Percentiles rank a stretch among this genome's conserved stretches.
phyloP scores from a whole-genome alignment of 2,113 vertebrate species.

The Paedocypris sp. region DNA sequence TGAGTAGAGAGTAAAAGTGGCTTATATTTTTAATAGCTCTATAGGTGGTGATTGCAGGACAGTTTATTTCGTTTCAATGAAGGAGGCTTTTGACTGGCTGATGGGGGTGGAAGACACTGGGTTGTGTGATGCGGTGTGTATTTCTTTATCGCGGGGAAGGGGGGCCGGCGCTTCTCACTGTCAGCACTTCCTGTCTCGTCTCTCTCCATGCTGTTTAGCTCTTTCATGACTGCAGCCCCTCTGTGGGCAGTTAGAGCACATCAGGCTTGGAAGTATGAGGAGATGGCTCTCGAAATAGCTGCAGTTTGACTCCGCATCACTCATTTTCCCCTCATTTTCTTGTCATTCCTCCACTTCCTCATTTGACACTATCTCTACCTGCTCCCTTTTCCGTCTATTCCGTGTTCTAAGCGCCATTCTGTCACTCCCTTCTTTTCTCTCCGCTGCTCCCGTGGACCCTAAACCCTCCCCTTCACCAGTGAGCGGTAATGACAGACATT shows the following conservation, averaged over 20 bases:
- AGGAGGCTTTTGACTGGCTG: background rate
- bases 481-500: slow-evolving; percentile 46
- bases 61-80: background rate
- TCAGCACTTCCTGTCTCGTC: background rate
- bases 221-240: background rate
- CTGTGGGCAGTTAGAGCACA: background rate
- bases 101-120: slow-evolving; percentile 4
- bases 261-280: background rate
- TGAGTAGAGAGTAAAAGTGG: no score
- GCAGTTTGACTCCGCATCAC: background rate
- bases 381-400: background rate
- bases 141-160: background rate
- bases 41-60: background rate
- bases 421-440: background rate
- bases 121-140: background rate
- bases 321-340: background rate
- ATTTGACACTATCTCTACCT: background rate
- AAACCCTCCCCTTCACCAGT: slow-evolving; percentile 9
- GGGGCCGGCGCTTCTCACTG: background rate
- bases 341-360: background rate
- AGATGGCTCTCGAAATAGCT: background rate
- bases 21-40: background rate
- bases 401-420: background rate
- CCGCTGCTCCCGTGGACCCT: background rate
- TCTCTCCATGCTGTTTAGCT: background rate